Evolutionary conservation across 2,888 invertebrate genomes (phyloP), one percentile per base, ranked within the genome.

Genomic region (Caenorhabditis afra): DNA sequence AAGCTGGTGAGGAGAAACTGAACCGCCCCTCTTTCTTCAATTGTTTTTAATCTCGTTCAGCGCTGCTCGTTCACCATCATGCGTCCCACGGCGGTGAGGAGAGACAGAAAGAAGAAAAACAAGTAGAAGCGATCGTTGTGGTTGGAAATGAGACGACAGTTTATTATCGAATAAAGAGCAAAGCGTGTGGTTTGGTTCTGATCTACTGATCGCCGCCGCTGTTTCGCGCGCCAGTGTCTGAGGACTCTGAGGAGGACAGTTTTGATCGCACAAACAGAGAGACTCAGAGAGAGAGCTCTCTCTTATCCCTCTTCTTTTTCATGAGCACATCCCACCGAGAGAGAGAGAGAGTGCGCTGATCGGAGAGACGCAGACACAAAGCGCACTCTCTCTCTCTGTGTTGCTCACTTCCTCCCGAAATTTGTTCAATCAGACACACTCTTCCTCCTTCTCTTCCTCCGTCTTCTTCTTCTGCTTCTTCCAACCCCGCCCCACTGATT

Each of bases 401-500:
- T 29, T 7, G 22, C 20, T 37, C 53, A 10, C 41, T 16, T 10
- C 8, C 61, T n/a, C 5, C 41, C 50, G 41, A 44, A 50, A 37
- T 11, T 59, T 68, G 59, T 41, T 50, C 68, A 68, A 59, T 68
- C 67, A 59, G 67, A 67, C 29, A 23, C 23, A 14, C n/a, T 52
- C n/a, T 18, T 18, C 20, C 52, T 53, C 50, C 11, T 39, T 39
- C 11, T 39, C 39, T 39, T 11, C 11, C 39, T 7, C 39, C 11
- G 8, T 39, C 39, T 39, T 39, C 39, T 39, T 11, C 11, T 11
- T 61, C 37, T 23, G 20, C 55, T n/a, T n/a, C n/a, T n/a, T n/a
- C n/a, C n/a, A n/a, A n/a, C n/a, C n/a, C n/a, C n/a, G n/a, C n/a
- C n/a, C n/a, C n/a, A n/a, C n/a, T 29, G 71, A 64, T 71, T 71